Evolutionary conservation across 2,888 invertebrate genomes (phyloP).

Genomic region (Theretra japonica): DNA sequence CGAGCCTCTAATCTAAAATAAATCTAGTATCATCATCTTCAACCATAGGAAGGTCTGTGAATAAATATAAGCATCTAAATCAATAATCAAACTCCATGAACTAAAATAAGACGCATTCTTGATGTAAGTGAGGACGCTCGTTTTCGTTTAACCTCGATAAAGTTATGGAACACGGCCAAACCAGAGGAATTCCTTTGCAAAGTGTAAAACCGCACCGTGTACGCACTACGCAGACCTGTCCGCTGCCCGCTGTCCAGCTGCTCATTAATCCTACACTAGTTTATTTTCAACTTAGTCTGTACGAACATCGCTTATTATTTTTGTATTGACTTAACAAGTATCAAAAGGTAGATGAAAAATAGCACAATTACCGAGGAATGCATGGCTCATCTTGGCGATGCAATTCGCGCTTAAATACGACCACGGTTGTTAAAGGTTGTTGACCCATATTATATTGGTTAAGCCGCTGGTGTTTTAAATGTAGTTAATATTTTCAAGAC

Average conservation of each 20-base stretch:
- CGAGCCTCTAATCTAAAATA: no score
- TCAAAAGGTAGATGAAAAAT: background rate
- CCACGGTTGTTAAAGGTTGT: constrained; percentile 10
- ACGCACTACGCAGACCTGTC: background rate
- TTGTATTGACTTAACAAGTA: constrained; percentile 3
- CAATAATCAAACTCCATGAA: background rate
- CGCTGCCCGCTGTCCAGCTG: background rate
- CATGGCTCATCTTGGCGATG: background rate
- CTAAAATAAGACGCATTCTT: background rate
- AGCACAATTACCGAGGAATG: constrained; percentile 1
- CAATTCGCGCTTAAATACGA: background rate
- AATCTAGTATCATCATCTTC: no score
- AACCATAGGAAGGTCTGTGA: no score
- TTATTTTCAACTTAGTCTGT: background rate
- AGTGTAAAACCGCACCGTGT: constrained; percentile 6
- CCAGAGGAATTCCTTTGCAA: constrained; percentile 23
- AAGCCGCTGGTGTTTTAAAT: background rate
- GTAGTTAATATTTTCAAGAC: constrained; percentile 20
- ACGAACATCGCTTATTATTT: background rate
- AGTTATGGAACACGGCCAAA: constrained; percentile 21
- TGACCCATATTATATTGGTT: constrained; percentile 15
- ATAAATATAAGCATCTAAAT: no score
- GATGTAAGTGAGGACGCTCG: background rate
- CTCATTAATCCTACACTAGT: background rate
- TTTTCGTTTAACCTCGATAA: constrained; percentile 24